Evolutionary conservation across 2,888 invertebrate species (phyloP), one percentile per base, ranked within the genome.

Genomic region (Physocephala rufipes): DNA sequence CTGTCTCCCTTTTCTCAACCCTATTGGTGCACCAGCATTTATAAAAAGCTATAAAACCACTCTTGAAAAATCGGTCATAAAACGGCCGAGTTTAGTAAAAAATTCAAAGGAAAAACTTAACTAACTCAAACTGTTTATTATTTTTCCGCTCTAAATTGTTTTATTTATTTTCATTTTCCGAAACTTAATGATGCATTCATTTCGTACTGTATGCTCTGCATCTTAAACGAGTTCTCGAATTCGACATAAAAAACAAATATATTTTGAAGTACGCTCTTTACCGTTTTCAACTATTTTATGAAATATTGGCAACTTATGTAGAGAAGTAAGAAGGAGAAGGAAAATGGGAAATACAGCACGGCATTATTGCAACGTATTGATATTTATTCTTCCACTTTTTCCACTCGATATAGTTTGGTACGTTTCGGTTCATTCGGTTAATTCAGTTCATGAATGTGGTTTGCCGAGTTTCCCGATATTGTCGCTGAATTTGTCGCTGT

Each of bases 161-260:
- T 59, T 59, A 2, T 55, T 55, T 58, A 15, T 58, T 2, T 2
- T 58, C 26, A 24, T 58, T 58, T 58, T 58, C 19, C 36, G 9
- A 36, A 36, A 36, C 36, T 4, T 36, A 36, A 36, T 36, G 36
- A 9, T 36, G 53, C 21, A 58, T 24, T 58, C 36, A 51, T 65
- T 65, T n/a, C n/a, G n/a, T n/a, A n/a, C 28, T 65, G 65, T 51
- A 65, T 28, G 51, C 51, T 2, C 28, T 65, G 65, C 65, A 65
- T 47, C 51, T 30, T 51, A 51, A 65, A 65, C 51, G 26, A 26
- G 58, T 28, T 30, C 65, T 65, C 51, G 65, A 65, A 30, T 49
- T 49, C 49, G 49, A n/a, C 21, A 58, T 58, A 58, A 58, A 21
- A 4, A 24, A 26, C 24, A 21, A 19, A 15, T 21, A 58, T 58